Evolutionary conservation across 2,797 vertebrate genomes (phyloP).

Genomic region (Cyclopterus lumpus): DNA sequence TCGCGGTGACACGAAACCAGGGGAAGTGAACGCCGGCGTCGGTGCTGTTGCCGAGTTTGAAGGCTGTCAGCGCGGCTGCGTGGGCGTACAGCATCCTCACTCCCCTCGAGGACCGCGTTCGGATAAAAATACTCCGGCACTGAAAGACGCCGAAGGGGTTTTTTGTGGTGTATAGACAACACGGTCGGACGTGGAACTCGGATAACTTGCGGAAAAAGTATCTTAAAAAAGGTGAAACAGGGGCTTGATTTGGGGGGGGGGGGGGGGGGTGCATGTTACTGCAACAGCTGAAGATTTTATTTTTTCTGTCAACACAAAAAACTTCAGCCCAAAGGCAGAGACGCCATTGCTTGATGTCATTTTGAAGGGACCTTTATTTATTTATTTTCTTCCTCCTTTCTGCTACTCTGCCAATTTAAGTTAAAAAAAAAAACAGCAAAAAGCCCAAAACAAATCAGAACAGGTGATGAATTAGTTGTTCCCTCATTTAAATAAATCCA

Average conservation of each 20-base stretch:
- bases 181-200: slow-evolving; percentile 46
- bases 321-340: slow-evolving; percentile 40
- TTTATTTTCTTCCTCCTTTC: slow-evolving; percentile 6
- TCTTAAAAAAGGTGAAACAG: slow-evolving; percentile 25
- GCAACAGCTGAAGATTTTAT: slow-evolving; percentile 13
- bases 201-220: slow-evolving; percentile 38
- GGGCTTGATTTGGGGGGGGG: slow-evolving; percentile 42
- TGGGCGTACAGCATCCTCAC: slow-evolving; percentile 63
- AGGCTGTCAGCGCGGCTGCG: slow-evolving; percentile 68
- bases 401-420: not conserved
- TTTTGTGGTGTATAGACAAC: slow-evolving; percentile 25
- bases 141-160: slow-evolving; percentile 41
- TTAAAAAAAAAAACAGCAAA: too few species aligned
- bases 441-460: too few species aligned
- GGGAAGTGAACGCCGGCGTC: slow-evolving; percentile 55
- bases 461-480: not conserved
- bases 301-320: slow-evolving; percentile 50
- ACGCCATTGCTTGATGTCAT: slow-evolving; percentile 32
- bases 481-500: not conserved
- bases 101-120: slow-evolving; percentile 60
- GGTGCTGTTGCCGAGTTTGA: slow-evolving; percentile 58
- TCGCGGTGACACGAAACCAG: slow-evolving; percentile 61
- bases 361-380: slow-evolving; percentile 16
- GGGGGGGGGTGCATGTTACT: slow-evolving; percentile 13
- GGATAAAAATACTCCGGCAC: slow-evolving; percentile 71